phyloP scores from a whole-genome alignment of 2,888 invertebrate genomes.

The Oxycera nigricornis region DNA sequence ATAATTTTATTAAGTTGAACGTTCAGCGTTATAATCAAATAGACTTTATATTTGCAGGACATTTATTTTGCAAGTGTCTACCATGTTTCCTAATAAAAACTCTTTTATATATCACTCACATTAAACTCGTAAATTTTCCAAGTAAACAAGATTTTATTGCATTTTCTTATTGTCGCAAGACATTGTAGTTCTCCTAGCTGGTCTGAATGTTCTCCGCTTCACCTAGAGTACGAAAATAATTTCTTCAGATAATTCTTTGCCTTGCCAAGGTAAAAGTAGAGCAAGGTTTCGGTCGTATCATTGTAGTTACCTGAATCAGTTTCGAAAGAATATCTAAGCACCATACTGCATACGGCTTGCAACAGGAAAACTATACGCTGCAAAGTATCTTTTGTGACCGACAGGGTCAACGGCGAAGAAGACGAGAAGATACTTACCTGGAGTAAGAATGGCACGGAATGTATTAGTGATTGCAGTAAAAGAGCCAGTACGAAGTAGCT shows the following conservation, averaged over 20 bases:
- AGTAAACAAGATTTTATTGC: constrained; percentile 25
- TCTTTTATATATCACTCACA: constrained; percentile 3
- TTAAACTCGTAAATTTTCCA: background rate
- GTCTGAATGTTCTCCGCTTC: no score
- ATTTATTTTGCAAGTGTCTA: no score
- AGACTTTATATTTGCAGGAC: no score
- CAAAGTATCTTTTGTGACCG: background rate
- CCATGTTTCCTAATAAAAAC: background rate
- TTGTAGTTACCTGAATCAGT: background rate
- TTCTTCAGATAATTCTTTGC: background rate
- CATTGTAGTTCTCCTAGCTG: no score
- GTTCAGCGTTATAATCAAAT: no score
- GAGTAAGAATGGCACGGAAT: background rate
- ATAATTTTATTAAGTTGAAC: no score
- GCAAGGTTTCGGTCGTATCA: background rate
- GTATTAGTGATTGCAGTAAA: background rate
- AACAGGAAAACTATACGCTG: background rate
- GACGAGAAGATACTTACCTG: background rate
- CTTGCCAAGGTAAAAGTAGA: background rate
- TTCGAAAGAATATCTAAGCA: no score
- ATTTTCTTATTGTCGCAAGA: background rate
- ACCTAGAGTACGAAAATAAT: constrained; percentile 13
- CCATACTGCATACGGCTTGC: background rate
- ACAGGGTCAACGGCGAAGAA: background rate
- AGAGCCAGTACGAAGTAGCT: background rate